phyloP scores from a whole-genome alignment of 2,113 vertebrate species.

The Sminthopsis crassicaudata region DNA sequence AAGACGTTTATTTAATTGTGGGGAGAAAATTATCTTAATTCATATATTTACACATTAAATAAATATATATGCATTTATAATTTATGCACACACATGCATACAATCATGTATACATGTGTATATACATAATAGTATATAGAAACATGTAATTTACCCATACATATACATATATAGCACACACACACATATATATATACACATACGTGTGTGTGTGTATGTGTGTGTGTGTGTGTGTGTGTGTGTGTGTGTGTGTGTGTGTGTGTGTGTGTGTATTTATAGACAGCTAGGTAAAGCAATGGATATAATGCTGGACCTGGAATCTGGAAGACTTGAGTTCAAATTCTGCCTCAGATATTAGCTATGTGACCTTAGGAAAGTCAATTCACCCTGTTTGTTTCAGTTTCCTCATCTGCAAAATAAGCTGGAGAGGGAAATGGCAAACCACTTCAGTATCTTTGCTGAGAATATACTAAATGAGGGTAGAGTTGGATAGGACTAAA shows the following conservation, averaged over 20 bases:
- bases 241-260: too few relatives aligned
- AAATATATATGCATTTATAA: background rate
- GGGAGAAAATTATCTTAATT: background rate
- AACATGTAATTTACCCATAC: background rate
- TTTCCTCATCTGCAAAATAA: background rate
- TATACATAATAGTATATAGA: background rate
- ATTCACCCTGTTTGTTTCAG: background rate
- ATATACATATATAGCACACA: too few relatives aligned
- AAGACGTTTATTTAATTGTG: background rate
- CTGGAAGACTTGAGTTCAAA: background rate
- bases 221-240: too few relatives aligned
- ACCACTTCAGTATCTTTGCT: too few relatives aligned
- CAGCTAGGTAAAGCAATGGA: background rate
- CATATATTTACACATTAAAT: too few relatives aligned
- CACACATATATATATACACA: too few relatives aligned
- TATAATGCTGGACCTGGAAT: background rate
- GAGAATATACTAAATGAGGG: too few relatives aligned
- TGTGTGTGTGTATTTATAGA: too few relatives aligned
- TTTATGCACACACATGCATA: background rate
- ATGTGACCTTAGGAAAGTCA: background rate
- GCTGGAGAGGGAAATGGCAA: background rate
- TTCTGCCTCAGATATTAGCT: background rate
- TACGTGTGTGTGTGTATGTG: too few relatives aligned
- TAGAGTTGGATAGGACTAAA: too few relatives aligned
- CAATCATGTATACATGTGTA: background rate